Evolutionary conservation across 2,113 vertebrate genomes (phyloP).

Genomic region (Chloropsis hardwickii): DNA sequence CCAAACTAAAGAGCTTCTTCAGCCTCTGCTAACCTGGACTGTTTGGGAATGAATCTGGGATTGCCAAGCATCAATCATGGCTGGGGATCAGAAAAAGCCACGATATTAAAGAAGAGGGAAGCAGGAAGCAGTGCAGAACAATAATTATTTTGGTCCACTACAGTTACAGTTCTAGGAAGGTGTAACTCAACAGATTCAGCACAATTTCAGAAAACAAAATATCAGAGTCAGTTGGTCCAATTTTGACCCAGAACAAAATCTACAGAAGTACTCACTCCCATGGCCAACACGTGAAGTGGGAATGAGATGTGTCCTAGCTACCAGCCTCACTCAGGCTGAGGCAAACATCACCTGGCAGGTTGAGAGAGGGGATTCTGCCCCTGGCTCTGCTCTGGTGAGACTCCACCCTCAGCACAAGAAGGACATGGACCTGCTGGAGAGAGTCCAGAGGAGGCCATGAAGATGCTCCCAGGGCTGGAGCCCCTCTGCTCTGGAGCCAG

Average conservation of each 20-base stretch:
- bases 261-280: rapidly evolving
- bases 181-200: not conserved
- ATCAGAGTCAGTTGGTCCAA: not conserved
- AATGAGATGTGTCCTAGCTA: not conserved
- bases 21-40: not conserved
- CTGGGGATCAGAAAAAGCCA: not conserved
- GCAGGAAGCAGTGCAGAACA: not conserved
- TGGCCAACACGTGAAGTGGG: rapidly evolving
- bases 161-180: not conserved
- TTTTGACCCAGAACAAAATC: not conserved
- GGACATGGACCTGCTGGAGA: not conserved
- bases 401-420: not conserved
- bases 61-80: not conserved
- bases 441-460: not conserved
- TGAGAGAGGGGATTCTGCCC: not conserved
- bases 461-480: not conserved
- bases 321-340: not conserved
- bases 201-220: not conserved
- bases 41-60: not conserved
- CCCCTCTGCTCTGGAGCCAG: not conserved
- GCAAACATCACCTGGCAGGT: not conserved
- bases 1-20: not conserved
- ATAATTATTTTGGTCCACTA: not conserved
- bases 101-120: not conserved
- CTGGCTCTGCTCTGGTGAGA: not conserved